These are phyloP conservation scores for Neoniphon sammara DNA, from an alignment of 2,797 vertebrate species.

Conservation along the genomic window DNA sequence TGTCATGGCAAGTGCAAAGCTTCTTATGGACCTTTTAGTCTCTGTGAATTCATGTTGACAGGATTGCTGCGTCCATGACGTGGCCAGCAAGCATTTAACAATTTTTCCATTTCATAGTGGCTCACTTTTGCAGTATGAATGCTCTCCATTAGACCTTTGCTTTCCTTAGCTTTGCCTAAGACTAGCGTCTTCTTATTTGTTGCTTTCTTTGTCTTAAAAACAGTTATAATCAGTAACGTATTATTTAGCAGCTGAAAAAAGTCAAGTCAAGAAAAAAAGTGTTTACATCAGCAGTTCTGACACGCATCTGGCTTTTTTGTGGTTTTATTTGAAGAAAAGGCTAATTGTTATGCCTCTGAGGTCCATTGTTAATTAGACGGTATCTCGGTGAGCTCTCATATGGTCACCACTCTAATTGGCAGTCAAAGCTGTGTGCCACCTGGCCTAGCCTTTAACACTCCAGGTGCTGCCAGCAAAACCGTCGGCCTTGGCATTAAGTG, in stretches of 20 bases:
- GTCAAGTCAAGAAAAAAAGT: not conserved
- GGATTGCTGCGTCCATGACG: conserved; percentile 46
- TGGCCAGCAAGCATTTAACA: conserved; percentile 50
- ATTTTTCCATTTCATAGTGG: conserved; percentile 37
- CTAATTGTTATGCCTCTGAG: conserved; percentile 75
- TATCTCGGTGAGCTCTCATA: conserved; percentile 70
- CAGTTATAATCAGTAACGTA: not conserved
- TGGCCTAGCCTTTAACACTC: conserved; percentile 74
- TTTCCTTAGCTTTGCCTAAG: conserved; percentile 12
- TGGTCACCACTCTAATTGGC: conserved; percentile 76
- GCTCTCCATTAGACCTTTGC: not conserved
- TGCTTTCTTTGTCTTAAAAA: conserved; percentile 4
- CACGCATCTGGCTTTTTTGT: conserved; percentile 31
- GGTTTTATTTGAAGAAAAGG: conserved; percentile 65
- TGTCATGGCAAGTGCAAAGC: conserved; percentile 42
- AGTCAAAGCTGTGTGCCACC: conserved; percentile 73
- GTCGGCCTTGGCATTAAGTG: conserved; percentile 52
- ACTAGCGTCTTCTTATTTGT: not conserved
- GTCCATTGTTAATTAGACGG: conserved; percentile 76
- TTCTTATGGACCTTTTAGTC: conserved; percentile 37
- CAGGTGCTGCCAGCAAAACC: conserved; percentile 68
- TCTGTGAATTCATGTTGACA: conserved; percentile 45
- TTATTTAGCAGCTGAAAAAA: conserved; percentile 25
- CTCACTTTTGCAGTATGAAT: conserved; percentile 22
- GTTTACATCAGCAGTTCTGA: conserved; percentile 37